Evolutionary conservation across 1,140 invertebrate genomes (phyloP), one percentile per base, ranked within the genome.

Genomic region (Eufriesea mexicana): DNA sequence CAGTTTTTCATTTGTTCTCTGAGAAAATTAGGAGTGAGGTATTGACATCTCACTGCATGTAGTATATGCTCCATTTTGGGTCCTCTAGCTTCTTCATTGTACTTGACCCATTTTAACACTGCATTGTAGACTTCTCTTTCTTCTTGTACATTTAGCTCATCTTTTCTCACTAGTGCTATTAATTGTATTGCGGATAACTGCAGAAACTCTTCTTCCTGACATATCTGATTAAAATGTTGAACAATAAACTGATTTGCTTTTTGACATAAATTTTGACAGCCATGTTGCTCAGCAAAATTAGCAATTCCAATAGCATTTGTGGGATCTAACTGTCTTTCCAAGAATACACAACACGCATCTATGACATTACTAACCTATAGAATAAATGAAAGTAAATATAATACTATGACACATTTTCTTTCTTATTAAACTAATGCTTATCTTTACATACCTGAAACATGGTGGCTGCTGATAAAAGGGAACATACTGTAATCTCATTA

Each of bases 301-400:
- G 97, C 97, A 89, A 99, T 98, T 66, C 98, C 98, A 78, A 99
- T 98, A 35, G 98, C 98, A 94, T 99, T 99, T 79, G 96, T 97
- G n/a, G 98, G 97, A 92, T 98, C 97, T 78, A 99, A 93, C 93
- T 99, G 98, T 47, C 97, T 96, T 94, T 98, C 98, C 59, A 99
- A 94, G 94, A 98, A 99, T 59, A 96, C 96, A 94, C 97, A 98
- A 94, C 98, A 99, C 1, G 97, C 98, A 88, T 98, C 97, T 86
- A 98, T 98, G 45, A 99, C 97, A 95, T 98, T 97, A 81, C 96
- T 96, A 89, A 98, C 97, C 96, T 97, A 35, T 4, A n/a, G 1
- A 1, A 35, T 14, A 54, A 25, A 18, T n/a, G 7, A 57, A 10
- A 42, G 23, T 23, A 28, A 76, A 42, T 35, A n/a, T 55, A 57